A percentile compares a stretch with the other conserved stretches of the same genome.
Evolutionary conservation across 2,797 vertebrate species (phyloP).

Genomic region (Anisognathus igniventris): DNA sequence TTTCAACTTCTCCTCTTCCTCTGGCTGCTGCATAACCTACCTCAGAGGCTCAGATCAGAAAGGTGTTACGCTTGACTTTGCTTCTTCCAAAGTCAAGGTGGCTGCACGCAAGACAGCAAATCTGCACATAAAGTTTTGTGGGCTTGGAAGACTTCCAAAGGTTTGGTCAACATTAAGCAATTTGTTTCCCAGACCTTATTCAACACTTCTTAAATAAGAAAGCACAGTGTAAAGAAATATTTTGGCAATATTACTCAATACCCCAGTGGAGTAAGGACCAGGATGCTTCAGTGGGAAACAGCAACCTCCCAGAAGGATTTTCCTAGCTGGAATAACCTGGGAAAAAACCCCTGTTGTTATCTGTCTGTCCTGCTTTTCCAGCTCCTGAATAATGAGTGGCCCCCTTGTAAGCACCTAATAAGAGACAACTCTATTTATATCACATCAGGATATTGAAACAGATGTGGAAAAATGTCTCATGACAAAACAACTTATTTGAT

Average conservation of each 20-base stretch:
- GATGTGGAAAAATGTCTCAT: not conserved
- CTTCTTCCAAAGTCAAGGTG: not conserved
- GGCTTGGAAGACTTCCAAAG: not conserved
- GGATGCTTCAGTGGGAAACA: not conserved
- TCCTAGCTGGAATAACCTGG: not conserved
- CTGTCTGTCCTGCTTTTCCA: not conserved
- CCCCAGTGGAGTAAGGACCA: not conserved
- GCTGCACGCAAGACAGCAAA: not conserved
- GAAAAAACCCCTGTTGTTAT: rapidly evolving
- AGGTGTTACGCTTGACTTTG: not conserved
- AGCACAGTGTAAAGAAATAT: not conserved
- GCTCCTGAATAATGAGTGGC: not conserved
- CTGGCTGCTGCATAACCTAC: not conserved
- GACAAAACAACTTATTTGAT: not conserved
- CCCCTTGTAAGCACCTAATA: not conserved
- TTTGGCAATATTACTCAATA: not conserved
- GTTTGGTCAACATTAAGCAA: not conserved
- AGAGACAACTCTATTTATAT: not conserved
- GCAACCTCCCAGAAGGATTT: not conserved
- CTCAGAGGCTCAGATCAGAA: not conserved
- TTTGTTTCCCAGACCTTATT: not conserved
- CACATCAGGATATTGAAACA: not conserved
- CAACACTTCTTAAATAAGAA: not conserved
- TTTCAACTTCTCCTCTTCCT: not conserved
- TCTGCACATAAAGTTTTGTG: not conserved